Base-by-base conservation (phyloP, 2,113 vertebrate species). In the Channa argus region DNA sequence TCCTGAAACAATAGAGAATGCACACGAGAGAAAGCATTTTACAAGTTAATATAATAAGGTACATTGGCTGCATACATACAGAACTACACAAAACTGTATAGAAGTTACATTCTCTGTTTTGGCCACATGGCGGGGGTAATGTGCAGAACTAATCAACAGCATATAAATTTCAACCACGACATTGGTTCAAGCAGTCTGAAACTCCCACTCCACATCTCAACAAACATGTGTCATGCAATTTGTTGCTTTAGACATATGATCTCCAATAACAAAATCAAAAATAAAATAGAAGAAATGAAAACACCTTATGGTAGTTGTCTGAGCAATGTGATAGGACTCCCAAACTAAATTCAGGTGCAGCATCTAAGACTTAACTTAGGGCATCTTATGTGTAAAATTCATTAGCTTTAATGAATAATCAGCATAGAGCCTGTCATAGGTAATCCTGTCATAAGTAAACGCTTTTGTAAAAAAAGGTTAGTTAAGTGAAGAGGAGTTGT, bases 1-100 rank as follows among this genome's bases (percentile, higher is more conserved):
- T 99, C 97, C 97, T 99, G 79, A 63, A 51, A 44, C 37, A 51
- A 65, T 24, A 24, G 24, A 24, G 24, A 24, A 24, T 24, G 24
- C 24, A 14, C n/a, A n/a, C 15, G 15, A 38, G 7, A 49, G 3
- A 54, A 8, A 39, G 2, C 2, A 43, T 0, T 13, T 0, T 4
- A 11, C 5, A 15, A 0, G 5, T 41, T 37, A 3, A 34, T 33
- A 39, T 1, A 47, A 3, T 12, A 8, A 5, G 14, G 1, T 3
- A 0, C 24, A 24, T 24, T 24, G 24, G 0, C 5, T 37, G 13
- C 24, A 49, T 2, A 49, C 6, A 47, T n/a, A 8, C 8, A 67
- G 3, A 70, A 43, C 33, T 3, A 49, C 8, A 64, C 0, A 45
- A 39, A 54, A 45, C 34, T 6, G 6, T 6, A 34, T 8, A 5